Evolutionary conservation across 2,888 invertebrate genomes (phyloP).

Genomic region (Alsophila aescularia): DNA sequence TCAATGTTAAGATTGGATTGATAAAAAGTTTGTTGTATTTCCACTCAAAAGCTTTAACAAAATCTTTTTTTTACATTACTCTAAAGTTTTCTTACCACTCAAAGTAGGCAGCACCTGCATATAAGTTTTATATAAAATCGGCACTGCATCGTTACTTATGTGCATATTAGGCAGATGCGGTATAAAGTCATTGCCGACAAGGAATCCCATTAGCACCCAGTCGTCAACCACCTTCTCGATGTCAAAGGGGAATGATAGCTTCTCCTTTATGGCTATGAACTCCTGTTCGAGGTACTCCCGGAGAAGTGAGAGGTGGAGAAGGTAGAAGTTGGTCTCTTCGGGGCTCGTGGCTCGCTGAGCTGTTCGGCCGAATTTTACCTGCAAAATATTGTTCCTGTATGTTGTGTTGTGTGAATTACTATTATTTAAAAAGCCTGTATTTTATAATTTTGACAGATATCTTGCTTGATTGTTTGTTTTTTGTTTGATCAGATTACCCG

Average conservation of each 20-base stretch:
- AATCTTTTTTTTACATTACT: background rate
- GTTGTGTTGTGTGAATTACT: background rate
- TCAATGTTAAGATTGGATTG: background rate
- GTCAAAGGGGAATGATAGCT: conserved; percentile 90
- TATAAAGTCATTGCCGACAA: conserved; percentile 99
- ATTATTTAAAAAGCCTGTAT: no score
- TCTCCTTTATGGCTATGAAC: conserved; percentile 88
- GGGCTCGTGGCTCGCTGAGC: conserved; percentile 88
- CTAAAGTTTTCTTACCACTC: conserved; percentile 86
- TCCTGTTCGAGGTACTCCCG: conserved; percentile 97
- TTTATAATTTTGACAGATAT: no score
- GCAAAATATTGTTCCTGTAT: conserved; percentile 35
- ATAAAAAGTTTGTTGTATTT: background rate
- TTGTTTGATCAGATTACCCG: no score
- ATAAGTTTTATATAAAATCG: conserved; percentile 94
- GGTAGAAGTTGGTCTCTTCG: conserved; percentile 96
- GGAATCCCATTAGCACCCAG: conserved; percentile 98
- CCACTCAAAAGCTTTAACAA: conserved; percentile 11
- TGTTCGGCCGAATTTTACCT: conserved; percentile 91
- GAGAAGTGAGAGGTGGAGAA: conserved; percentile 95
- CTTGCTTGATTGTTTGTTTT: no score
- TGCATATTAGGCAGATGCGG: conserved; percentile 98
- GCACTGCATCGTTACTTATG: conserved; percentile 95
- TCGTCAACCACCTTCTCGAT: conserved; percentile 97
- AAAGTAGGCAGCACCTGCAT: conserved; percentile 93